Conservation (phyloP, 2,888 invertebrate genomes). For the Zelleria hepariella region DNA sequence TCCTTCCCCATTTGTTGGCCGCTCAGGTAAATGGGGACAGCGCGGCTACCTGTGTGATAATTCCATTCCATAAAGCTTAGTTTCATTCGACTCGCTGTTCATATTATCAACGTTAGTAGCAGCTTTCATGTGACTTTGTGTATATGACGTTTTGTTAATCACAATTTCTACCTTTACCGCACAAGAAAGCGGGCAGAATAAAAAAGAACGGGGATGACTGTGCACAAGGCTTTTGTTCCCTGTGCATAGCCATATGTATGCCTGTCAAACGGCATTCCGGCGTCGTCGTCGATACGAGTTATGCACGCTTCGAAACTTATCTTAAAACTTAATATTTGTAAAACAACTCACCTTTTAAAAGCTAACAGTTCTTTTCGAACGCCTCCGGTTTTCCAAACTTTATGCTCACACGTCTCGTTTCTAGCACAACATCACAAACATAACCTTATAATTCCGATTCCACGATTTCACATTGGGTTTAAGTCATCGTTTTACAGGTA, state of each 20-base stretch:
- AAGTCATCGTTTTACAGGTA: constrained; percentile 50
- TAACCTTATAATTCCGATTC: constrained; percentile 34
- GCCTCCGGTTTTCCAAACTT: constrained; percentile 40
- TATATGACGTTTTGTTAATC: background rate
- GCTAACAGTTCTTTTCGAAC: constrained; percentile 60
- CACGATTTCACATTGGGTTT: constrained; percentile 37
- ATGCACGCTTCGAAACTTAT: constrained; percentile 59
- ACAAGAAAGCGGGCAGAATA: constrained; percentile 48
- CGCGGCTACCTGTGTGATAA: constrained; percentile 47
- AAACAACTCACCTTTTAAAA: constrained; percentile 66
- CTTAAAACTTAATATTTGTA: constrained; percentile 54
- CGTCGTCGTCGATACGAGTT: constrained; percentile 62
- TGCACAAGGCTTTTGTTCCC: constrained; percentile 69
- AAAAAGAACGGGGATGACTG: constrained; percentile 55
- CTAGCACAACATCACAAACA: constrained; percentile 44
- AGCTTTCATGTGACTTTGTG: background rate
- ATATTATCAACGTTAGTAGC: background rate
- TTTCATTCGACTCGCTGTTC: background rate
- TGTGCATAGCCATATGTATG: constrained; percentile 54
- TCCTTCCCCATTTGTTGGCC: constrained; percentile 37
- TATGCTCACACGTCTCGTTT: constrained; percentile 32
- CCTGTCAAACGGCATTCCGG: constrained; percentile 70
- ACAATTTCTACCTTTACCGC: constrained; percentile 13
- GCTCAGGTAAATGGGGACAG: constrained; percentile 53
- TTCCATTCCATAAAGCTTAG: background rate